phyloP scores from a whole-genome alignment of 2,888 invertebrate genomes.

The Coecobrya sp. region DNA sequence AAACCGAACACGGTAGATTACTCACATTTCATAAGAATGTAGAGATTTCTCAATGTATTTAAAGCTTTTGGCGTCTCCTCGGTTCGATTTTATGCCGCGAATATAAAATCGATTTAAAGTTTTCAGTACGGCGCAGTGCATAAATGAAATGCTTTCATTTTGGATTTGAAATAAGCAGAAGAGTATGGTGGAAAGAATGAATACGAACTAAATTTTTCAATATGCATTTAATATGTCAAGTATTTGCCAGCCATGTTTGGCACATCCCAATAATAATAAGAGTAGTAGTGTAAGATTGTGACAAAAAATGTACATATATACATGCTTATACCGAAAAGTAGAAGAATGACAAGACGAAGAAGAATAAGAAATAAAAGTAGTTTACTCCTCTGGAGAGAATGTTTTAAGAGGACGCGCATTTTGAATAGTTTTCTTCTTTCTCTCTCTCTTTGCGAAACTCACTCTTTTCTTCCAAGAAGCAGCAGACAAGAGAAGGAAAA shows the following conservation, averaged over 20 bases:
- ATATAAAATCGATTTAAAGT: conserved; percentile 5
- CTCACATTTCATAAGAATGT: not conserved
- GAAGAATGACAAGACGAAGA: not conserved
- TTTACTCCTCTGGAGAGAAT: conserved; percentile 58
- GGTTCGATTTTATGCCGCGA: not conserved
- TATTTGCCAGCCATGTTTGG: not conserved
- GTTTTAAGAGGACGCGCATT: conserved; percentile 18
- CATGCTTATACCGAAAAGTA: not conserved
- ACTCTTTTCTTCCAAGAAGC: conserved; percentile 3
- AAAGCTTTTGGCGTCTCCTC: not conserved
- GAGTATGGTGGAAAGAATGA: not conserved
- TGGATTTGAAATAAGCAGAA: not conserved
- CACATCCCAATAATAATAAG: not conserved
- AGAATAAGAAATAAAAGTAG: conserved; percentile 13
- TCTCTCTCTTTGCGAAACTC: conserved; percentile 21
- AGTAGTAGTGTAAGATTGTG: not conserved
- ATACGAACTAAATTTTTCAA: not conserved
- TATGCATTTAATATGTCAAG: not conserved
- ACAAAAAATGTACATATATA: not conserved
- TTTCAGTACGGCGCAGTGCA: not conserved
- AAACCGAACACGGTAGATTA: not conserved
- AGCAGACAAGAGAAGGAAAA: not conserved
- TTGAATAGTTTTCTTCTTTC: conserved; percentile 33
- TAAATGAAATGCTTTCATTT: conserved; percentile 4
- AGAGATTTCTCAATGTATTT: not conserved